Evolutionary conservation across 2,888 invertebrate genomes (phyloP).

Genomic region (Eucera pruinosa): DNA sequence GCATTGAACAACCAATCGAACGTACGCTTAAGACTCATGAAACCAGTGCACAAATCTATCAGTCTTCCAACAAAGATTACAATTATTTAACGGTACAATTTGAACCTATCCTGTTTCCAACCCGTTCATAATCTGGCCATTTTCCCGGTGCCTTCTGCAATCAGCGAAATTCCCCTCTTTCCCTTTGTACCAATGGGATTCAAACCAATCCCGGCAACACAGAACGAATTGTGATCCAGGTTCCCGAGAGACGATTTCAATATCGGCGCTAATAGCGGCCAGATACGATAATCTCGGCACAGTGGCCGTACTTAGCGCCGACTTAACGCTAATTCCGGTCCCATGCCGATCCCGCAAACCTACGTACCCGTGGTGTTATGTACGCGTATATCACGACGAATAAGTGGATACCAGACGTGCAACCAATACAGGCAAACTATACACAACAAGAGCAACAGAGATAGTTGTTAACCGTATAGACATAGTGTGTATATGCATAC

Average conservation of each 20-base stretch:
- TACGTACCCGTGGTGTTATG: constrained; percentile 68
- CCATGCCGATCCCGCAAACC: constrained; percentile 61
- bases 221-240: constrained; percentile 29
- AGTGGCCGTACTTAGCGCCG: constrained; percentile 76
- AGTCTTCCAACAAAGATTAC: not conserved
- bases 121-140: not conserved
- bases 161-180: not conserved
- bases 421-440: not conserved
- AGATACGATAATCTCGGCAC: constrained; percentile 76
- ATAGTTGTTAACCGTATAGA: not conserved
- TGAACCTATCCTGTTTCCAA: not conserved
- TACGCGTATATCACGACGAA: constrained; percentile 61
- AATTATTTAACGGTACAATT: constrained; percentile 14
- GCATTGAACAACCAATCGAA: not conserved
- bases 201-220: constrained; percentile 34
- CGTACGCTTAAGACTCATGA: not conserved
- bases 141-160: constrained; percentile 13
- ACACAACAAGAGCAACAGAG: too few species aligned
- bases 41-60: not conserved
- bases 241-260: constrained; percentile 64
- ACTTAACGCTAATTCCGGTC: constrained; percentile 77
- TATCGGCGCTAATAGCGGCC: constrained; percentile 65
- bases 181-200: not conserved
- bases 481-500: not conserved
- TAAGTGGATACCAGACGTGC: constrained; percentile 53